Evolutionary conservation across 2,113 vertebrate species (phyloP).

Genomic region (Agelaius phoeniceus): DNA sequence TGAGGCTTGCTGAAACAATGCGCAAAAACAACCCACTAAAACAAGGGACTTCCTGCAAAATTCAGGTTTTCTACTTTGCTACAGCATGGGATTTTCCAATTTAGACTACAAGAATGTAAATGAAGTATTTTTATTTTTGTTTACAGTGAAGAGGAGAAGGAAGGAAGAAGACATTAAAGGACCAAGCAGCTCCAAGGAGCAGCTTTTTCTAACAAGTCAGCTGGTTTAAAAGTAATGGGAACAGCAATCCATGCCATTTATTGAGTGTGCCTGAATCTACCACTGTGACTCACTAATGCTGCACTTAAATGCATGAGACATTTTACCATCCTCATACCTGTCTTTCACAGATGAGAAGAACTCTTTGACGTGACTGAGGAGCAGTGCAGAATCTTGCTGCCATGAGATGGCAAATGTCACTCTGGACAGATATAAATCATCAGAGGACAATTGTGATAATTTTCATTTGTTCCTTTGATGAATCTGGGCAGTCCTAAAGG

Average conservation of each 20-base stretch:
- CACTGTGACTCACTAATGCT: neutral
- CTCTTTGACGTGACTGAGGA: slow-evolving; percentile 1
- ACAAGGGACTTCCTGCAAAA: neutral
- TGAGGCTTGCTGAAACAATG: neutral
- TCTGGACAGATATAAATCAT: neutral
- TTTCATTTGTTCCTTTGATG: neutral
- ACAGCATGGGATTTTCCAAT: neutral
- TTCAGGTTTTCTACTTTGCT: neutral
- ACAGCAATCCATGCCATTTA: neutral
- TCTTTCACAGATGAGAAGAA: slow-evolving; percentile 29
- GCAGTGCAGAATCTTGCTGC: neutral
- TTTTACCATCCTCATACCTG: slow-evolving; percentile 11
- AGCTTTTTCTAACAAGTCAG: neutral
- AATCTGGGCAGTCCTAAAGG: neutral
- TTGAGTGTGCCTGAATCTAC: neutral
- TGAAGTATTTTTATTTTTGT: neutral
- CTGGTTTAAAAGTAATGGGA: neutral
- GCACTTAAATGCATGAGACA: neutral
- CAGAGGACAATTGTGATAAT: neutral
- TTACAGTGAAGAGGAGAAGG: neutral
- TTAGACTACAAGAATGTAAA: neutral
- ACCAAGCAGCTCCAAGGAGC: neutral
- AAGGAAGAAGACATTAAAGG: neutral
- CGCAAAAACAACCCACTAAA: neutral
- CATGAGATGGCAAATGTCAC: neutral